Percentiles rank a stretch among this genome's conserved stretches.
These are phyloP conservation scores for Drosophila borborema DNA, from an alignment of 2,888 invertebrate species.

Conservation along the genomic window DNA sequence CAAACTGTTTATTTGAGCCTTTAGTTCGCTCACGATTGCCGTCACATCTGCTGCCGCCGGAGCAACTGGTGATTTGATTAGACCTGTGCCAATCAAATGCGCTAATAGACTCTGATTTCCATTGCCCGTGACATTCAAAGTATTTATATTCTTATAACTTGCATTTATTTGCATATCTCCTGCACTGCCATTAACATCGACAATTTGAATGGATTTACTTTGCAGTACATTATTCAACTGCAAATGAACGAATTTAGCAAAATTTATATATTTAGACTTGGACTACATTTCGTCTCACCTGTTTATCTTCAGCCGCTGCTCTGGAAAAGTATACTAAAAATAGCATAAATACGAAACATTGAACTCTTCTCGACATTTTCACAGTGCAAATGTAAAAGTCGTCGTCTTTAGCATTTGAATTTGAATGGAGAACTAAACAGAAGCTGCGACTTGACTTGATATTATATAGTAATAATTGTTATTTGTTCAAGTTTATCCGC, in stretches of 20 bases:
- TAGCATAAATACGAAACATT: constrained; percentile 19
- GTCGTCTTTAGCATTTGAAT: constrained; percentile 21
- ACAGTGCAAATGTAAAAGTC: not conserved
- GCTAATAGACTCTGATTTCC: constrained; percentile 6
- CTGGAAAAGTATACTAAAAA: not conserved
- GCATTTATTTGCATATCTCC: constrained; percentile 39
- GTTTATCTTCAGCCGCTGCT: constrained; percentile 1
- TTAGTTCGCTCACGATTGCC: constrained; percentile 8
- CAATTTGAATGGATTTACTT: constrained; percentile 38
- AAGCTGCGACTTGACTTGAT: constrained; percentile 18
- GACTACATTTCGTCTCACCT: not conserved
- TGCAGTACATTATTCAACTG: constrained; percentile 26
- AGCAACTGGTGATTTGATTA: constrained; percentile 5
- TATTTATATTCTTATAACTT: constrained; percentile 43
- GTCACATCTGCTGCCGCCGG: not conserved
- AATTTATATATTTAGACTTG: not conserved
- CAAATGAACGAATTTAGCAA: constrained; percentile 3
- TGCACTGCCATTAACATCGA: constrained; percentile 39
- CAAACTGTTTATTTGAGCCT: constrained; percentile 25
- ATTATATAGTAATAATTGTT: constrained; percentile 7
- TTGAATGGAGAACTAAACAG: constrained; percentile 37
- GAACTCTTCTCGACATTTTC: constrained; percentile 10
- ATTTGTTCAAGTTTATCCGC: constrained; percentile 25
- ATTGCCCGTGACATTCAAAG: constrained; percentile 24
- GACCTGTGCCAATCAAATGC: not conserved